These are phyloP conservation scores for Poliocrania exsul DNA, from an alignment of 2,797 vertebrate species.

Conservation along the genomic window DNA sequence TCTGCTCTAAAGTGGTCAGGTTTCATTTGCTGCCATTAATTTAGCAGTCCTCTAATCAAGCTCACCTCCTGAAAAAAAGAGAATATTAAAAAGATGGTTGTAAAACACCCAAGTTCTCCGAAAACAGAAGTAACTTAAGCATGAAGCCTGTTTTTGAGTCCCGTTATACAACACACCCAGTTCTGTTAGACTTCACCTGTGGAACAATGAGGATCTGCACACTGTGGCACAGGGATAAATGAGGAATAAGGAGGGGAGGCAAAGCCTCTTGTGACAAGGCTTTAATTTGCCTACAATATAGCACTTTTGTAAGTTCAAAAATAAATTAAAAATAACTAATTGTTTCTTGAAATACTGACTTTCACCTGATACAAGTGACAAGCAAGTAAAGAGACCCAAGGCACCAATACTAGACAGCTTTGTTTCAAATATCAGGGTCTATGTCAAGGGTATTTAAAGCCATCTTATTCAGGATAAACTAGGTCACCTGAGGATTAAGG, in stretches of 20 bases:
- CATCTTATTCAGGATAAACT: not conserved
- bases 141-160: not conserved
- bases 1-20: not conserved
- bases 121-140: not conserved
- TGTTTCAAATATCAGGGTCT: not conserved
- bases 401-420: not conserved
- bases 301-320: not conserved
- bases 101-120: not conserved
- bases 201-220: not conserved
- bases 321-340: not conserved
- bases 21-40: conserved; percentile 9
- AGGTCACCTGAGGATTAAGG: conserved; percentile 5
- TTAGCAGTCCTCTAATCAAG: conserved; percentile 21
- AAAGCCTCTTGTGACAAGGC: not conserved
- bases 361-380: not conserved
- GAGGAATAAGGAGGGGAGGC: not conserved
- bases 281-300: not conserved
- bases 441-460: not conserved
- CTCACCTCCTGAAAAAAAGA: not conserved
- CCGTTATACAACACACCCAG: not conserved
- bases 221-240: not conserved
- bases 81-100: not conserved
- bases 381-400: not conserved
- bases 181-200: not conserved
- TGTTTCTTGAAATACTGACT: not conserved